Base-by-base conservation (phyloP, 1,140 invertebrate genomes). In the Drosophila gunungcola region DNA sequence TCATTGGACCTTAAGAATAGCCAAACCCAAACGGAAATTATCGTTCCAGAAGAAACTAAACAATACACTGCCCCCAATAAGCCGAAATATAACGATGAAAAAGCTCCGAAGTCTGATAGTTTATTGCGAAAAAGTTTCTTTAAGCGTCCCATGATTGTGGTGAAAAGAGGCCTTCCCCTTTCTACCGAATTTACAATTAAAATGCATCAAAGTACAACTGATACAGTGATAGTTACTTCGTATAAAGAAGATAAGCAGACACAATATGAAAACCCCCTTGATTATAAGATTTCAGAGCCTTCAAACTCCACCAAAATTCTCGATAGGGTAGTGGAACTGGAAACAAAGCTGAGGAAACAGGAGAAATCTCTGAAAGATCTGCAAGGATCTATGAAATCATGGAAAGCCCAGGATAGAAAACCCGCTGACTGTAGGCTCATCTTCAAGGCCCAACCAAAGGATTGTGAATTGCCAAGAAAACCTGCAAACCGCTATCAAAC, bases 91-190 rank as follows among this genome's bases (percentile, higher is more conserved):
- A 10, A 43, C 3, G 13, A 29, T 0, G 21, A 42, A 12, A 27
- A 10, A 4, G 1, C 36, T 32, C 6, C 21, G 4, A 36, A 12
- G 9, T n/a, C 12, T 2, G 43, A 16, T 42, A 12, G 10, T 9
- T 29, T 3, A 4, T 21, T 53, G n/a, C 42, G 27, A 9, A 51
- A 64, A 41, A n/a, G 60, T 46, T 29, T 48, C 0, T 64, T 39
- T n/a, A 55, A 12, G 9, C 38, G 53, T 6, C 53, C 61, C 4
- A 32, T 12, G n/a, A 72, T 72, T 16, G 68, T 72, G 7, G 43
- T 64, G 1, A 32, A 53, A 10, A 27, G 21, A 1, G 29, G n/a
- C 11, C n/a, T 34, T n/a, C 0, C 21, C 2, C 2, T 52, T 5
- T 11, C 36, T 4, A 0, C 13, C n/a, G 4, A 36, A 1, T 7